These are phyloP conservation scores for Andrena dorsata DNA, from an alignment of 2,888 invertebrate genomes.

Conservation along the genomic window DNA sequence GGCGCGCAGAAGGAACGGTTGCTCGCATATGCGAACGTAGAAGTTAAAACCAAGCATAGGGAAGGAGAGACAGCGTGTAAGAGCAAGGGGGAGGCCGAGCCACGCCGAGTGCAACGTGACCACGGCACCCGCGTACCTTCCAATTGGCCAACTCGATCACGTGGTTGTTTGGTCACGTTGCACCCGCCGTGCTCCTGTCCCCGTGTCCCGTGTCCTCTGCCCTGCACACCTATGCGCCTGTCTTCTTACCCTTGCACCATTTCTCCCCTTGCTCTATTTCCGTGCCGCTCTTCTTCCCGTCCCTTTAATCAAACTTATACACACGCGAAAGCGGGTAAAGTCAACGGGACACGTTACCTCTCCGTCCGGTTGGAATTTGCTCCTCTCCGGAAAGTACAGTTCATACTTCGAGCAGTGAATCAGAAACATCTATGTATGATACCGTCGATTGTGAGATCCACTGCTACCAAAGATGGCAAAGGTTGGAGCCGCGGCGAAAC, in stretches of 20 bases:
- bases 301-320: background rate
- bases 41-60: constrained; percentile 34
- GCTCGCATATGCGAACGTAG: constrained; percentile 67
- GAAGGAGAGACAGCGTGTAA: constrained; percentile 62
- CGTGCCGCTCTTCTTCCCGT: background rate
- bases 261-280: background rate
- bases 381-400: too few species aligned
- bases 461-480: background rate
- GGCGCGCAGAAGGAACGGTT: constrained; percentile 41
- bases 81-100: constrained; percentile 71
- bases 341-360: background rate
- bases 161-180: constrained; percentile 81
- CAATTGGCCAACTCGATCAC: constrained; percentile 78
- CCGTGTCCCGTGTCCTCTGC: constrained; percentile 33
- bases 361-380: background rate
- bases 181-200: constrained; percentile 75
- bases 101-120: constrained; percentile 89
- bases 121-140: constrained; percentile 71
- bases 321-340: background rate
- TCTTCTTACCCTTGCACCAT: background rate
- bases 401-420: too few species aligned
- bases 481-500: background rate
- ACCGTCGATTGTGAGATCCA: background rate
- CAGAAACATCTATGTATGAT: too few species aligned
- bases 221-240: background rate